Evolutionary conservation across 2,797 vertebrate species (phyloP), one percentile per base, ranked within the genome.

Genomic region (Smutsia gigantea): DNA sequence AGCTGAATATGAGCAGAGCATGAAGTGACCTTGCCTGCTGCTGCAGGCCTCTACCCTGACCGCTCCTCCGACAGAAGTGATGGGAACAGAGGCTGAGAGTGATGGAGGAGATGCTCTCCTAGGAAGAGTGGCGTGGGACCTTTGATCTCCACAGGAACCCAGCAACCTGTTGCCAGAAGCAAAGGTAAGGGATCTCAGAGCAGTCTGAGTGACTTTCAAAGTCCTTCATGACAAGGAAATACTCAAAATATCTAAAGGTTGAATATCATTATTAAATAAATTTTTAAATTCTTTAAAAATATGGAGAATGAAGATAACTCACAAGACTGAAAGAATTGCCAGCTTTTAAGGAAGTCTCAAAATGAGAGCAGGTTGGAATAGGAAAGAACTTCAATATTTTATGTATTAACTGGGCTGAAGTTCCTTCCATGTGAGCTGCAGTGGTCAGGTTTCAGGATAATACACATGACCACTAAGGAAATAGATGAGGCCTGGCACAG

Each of bases 131-230:
- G 68, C 68, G 29, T 34, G 49, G 25, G 53, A 21, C 18, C 29
- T 19, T 83, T 15, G 18, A 61, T 78, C 68, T 37, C 63, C 31
- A 11, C 0, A 0, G 27, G 10, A 74, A 12, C 25, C 85, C 61
- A 53, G 79, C 46, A 46, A 6, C 13, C 66, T 19, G 8, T 12
- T 72, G 19, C n/a, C 61, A 72, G 51, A 93, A 86, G 39, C 53
- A 61, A 93, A 72, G 11, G 57, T 63, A 42, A 88, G 31, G 61
- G 25, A 85, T 29, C 37, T 13, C 4, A 93, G 15, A 59, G 27
- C 13, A 49, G 39, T 92, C 72, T 61, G 31, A 61, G 46, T 68
- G 29, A 85, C 71, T 93, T 95, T 66, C 64, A 88, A 88, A 74
- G 37, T 57, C 29, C 71, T 93, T 83, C 23, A 27, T 83, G 64